These are phyloP conservation scores for Gephyroberyx darwinii DNA, from an alignment of 2,797 vertebrate species.

Conservation along the genomic window DNA sequence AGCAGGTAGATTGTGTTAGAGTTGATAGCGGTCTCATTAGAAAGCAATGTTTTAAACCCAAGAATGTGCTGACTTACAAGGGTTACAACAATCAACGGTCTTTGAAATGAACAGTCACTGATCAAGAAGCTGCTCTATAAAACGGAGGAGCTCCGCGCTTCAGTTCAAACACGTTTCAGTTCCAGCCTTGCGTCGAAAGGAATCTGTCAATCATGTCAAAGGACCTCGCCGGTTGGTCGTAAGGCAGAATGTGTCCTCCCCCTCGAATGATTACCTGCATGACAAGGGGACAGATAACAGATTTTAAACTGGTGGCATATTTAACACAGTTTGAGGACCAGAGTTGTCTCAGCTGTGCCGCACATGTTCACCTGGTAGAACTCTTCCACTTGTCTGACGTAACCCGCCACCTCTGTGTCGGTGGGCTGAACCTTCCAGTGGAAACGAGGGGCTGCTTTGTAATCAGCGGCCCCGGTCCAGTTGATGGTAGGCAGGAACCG, in stretches of 20 bases:
- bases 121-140: constrained; percentile 2
- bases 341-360: accelerated
- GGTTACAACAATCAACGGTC: constrained; percentile 31
- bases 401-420: constrained; percentile 89
- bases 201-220: constrained; percentile 91
- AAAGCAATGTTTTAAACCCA: not conserved
- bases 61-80: constrained; percentile 14
- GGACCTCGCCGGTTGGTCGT: constrained; percentile 86
- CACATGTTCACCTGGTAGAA: constrained; percentile 85
- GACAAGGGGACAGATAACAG: not conserved
- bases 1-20: not conserved
- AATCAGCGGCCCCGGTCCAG: constrained; percentile 83
- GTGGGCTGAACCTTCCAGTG: constrained; percentile 86
- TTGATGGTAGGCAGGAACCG: constrained; percentile 84
- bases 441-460: constrained; percentile 74
- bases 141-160: not conserved
- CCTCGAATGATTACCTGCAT: constrained; percentile 86
- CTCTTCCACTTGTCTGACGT: constrained; percentile 83
- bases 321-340: not conserved
- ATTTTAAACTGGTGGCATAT: not conserved
- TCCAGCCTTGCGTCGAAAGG: constrained; percentile 78
- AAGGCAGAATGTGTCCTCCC: constrained; percentile 87
- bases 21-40: not conserved
- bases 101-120: constrained; percentile 36
- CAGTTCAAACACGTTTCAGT: constrained; percentile 34